Evolutionary conservation across 2,113 vertebrate genomes (phyloP), one percentile per base, ranked within the genome.

Genomic region (Galemys pyrenaicus): DNA sequence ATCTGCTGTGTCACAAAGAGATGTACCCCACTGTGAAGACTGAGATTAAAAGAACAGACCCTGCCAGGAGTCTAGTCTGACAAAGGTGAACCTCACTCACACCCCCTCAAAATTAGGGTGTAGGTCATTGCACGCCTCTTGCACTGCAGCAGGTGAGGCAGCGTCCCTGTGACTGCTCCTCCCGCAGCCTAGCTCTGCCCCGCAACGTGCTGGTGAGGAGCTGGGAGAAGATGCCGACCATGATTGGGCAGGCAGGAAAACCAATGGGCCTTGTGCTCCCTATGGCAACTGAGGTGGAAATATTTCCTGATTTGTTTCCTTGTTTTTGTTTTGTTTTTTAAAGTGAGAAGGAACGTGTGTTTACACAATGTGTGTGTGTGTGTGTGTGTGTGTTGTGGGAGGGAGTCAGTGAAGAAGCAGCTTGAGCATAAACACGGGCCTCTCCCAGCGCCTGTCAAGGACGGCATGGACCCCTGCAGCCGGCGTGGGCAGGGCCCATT

Each of bases 401-500:
- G 30, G 58, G 32, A 64, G 71, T 60, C 16, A 75, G n/a, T 11
- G 41, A 86, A 86, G 49, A 67, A 12, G 56, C 62, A 46, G 49
- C 6, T 37, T 37, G 3, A 87, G 62, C 26, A 11, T 5, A 51
- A 44, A 32, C 62, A 83, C 68, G 22, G 19, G 9, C 9, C 73
- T 78, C 3, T 77, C 74, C 30, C 3, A 22, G 91, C 88, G 70
- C 75, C 92, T 94, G 87, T 89, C 81, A 80, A 64, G 56, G 89
- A 62, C 73, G 81, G 58, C 73, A 37, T 85, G 65, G 39, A 62
- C 58, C 39, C 39, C 56, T 60, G 15, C 73, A 2, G 0, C 60
- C 2, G 1, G 37, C n/a, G 19, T 6, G 87, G 39, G 51, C 80
- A 39, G 44, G 8, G 17, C 51, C 60, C 94, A 81, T 49, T 20